Evolutionary conservation across 2,113 vertebrate genomes (phyloP), one percentile per base, ranked within the genome.

Genomic region (Lophochroa leadbeateri): DNA sequence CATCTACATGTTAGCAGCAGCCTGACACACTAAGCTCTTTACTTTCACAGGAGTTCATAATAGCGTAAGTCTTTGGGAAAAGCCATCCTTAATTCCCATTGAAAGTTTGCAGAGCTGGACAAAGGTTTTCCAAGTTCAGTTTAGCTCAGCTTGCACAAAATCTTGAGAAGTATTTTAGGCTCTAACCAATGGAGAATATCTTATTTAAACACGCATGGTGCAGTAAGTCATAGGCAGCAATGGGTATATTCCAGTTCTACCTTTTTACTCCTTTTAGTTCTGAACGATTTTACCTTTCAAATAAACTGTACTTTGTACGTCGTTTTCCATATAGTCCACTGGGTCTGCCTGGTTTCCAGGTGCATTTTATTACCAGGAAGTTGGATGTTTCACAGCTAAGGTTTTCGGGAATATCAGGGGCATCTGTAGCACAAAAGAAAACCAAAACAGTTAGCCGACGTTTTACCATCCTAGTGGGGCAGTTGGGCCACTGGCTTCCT

Each of bases 311-410:
- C 6, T 83, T 91, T 47, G 98, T 98, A 63, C 33, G 67, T 37
- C 98, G 95, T 15, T 88, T 23, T 41, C 97, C 97, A 4, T 92
- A 94, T 4, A 98, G 79, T 39, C 84, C 95, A 24, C 98, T 98
- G 6, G 91, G 53, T 80, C 97, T 97, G 46, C 98, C 98, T 53
- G 96, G 92, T 78, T 96, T 95, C 98, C 98, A 98, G 8, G 78
- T 95, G 68, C 98, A 98, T 39, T 86, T 75, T 76, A 98, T 97
- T 41, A 74, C 72, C 75, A 93, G 83, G 18, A 98, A 98, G 63
- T 98, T 96, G 5, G 72, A 82, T 4, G 98, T 98, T 96, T 98
- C 98, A 96, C 98, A 98, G 65, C 49, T 97, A 64, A 98, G 76
- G 23, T 98, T 95, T 79, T 97, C 94, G 11, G 98, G 98, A 87